Percentiles rank a stretch among this genome's conserved stretches.
Conservation (phyloP, 2,888 invertebrate genomes). For the Lymantria dispar region DNA sequence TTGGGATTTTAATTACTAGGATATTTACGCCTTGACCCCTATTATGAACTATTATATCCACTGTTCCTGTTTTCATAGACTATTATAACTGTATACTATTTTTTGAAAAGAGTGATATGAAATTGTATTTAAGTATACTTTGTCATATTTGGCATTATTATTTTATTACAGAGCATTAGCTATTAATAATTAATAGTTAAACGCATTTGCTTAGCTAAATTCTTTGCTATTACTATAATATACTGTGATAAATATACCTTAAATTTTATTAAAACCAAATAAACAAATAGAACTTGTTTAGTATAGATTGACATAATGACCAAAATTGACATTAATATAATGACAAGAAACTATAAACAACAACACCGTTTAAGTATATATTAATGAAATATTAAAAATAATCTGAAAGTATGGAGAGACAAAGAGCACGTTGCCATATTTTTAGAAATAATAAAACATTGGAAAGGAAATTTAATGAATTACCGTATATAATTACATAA, state of each 20-base stretch:
- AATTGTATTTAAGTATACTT: constrained; percentile 32
- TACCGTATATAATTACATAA: background rate
- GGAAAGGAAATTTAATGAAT: background rate
- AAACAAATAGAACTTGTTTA: background rate
- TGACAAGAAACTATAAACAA: background rate
- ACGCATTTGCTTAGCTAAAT: constrained; percentile 4
- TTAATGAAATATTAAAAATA: background rate
- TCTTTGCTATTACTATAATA: background rate
- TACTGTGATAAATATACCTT: background rate
- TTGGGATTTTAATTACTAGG: too few relatives aligned
- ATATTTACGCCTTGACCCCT: too few relatives aligned
- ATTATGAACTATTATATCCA: too few relatives aligned
- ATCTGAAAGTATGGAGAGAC: background rate
- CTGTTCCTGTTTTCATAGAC: too few relatives aligned
- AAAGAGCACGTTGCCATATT: background rate
- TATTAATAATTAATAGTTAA: constrained; percentile 32
- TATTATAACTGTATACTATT: background rate
- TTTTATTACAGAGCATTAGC: constrained; percentile 19
- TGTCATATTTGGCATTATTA: constrained; percentile 21
- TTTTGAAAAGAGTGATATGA: constrained; percentile 12
- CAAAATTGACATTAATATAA: background rate
- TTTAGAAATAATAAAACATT: background rate
- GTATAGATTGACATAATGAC: background rate
- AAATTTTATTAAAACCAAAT: background rate
- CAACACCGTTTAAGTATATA: background rate